Evolutionary conservation across 2,888 invertebrate genomes (phyloP).

Genomic region (Sarcophaga variegata): DNA sequence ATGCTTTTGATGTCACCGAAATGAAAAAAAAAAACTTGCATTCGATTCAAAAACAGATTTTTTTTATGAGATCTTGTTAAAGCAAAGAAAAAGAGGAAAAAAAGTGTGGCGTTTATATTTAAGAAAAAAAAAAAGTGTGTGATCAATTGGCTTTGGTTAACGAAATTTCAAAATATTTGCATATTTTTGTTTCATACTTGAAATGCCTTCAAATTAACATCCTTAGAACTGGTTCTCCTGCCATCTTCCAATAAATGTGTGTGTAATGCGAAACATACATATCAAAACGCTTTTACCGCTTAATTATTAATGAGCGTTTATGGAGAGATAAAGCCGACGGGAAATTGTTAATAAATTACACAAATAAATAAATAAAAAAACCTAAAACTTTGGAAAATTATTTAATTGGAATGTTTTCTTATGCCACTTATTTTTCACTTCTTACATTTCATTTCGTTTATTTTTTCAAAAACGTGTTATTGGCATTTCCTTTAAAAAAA

Average conservation of each 20-base stretch:
- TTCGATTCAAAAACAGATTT: slow-evolving; percentile 33
- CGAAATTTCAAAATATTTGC: slow-evolving; percentile 49
- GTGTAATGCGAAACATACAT: slow-evolving; percentile 23
- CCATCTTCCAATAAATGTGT: not conserved
- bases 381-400: not conserved
- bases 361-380: not conserved
- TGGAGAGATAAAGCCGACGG: slow-evolving; percentile 29
- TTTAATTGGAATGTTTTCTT: not conserved
- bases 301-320: not conserved
- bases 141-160: slow-evolving; percentile 59
- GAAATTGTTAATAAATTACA: not conserved
- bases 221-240: slow-evolving; percentile 40
- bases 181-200: slow-evolving; percentile 46
- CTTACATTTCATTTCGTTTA: not conserved
- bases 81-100: not conserved
- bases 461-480: slow-evolving; percentile 2
- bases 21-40: slow-evolving; percentile 25
- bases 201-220: slow-evolving; percentile 41
- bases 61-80: slow-evolving; percentile 40
- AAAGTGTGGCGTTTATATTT: slow-evolving; percentile 60
- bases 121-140: slow-evolving; percentile 40
- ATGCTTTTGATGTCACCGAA: slow-evolving; percentile 66
- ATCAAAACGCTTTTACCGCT: slow-evolving; percentile 47
- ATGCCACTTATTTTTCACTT: not conserved
- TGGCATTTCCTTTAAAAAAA: slow-evolving; percentile 23